Percentiles rank a stretch among this genome's conserved stretches.
These are phyloP conservation scores for Cheilinus undulatus DNA, from an alignment of 2,113 vertebrate genomes.

Conservation along the genomic window DNA sequence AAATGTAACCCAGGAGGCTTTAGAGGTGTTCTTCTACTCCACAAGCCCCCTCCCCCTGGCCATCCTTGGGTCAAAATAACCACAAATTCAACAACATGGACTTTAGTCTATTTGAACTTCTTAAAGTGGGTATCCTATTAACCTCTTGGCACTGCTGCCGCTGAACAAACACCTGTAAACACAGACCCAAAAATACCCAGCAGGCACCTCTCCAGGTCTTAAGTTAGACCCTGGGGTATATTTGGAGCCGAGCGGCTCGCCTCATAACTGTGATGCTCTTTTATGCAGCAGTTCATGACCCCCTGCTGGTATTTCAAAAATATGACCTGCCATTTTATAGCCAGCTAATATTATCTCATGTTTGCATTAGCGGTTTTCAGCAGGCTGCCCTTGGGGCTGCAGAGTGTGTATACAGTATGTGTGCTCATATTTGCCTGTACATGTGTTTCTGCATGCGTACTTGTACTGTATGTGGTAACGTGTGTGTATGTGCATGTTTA, in stretches of 20 bases:
- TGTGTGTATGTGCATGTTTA: not conserved
- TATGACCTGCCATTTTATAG: constrained; percentile 70
- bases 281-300: constrained; percentile 75
- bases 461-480: not conserved
- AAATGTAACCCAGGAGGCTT: constrained; percentile 4
- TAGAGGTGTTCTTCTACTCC: constrained; percentile 28
- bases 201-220: constrained; percentile 70
- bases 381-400: constrained; percentile 39
- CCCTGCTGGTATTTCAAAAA: constrained; percentile 67
- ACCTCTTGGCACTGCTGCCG: constrained; percentile 68
- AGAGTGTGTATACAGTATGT: constrained; percentile 31
- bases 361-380: constrained; percentile 63
- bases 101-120: constrained; percentile 69
- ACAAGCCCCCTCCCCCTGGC: constrained; percentile 10
- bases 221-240: constrained; percentile 66
- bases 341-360: constrained; percentile 71
- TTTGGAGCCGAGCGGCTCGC: constrained; percentile 63
- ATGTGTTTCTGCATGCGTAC: constrained; percentile 3
- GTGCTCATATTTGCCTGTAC: not conserved
- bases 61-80: constrained; percentile 54
- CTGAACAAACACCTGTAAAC: constrained; percentile 75
- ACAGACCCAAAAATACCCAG: constrained; percentile 70
- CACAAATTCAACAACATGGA: constrained; percentile 61
- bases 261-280: constrained; percentile 66
- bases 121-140: constrained; percentile 76